Conservation (phyloP, 2,797 vertebrate genomes). For the Chaetodon trifasciatus region DNA sequence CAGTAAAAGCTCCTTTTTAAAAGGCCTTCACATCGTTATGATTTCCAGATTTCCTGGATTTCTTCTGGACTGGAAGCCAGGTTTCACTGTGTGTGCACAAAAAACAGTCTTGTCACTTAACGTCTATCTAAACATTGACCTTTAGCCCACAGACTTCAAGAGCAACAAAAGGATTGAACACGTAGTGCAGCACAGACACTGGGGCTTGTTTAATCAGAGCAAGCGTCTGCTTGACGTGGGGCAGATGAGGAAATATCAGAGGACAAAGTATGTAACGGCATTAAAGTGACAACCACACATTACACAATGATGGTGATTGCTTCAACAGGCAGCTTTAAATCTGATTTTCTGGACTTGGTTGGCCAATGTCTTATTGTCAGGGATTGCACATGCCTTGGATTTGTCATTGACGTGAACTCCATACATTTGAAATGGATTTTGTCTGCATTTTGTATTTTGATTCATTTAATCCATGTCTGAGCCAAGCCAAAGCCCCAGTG, state of each 20-base stretch:
- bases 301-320: slow-evolving; percentile 70
- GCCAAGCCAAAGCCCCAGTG: slow-evolving; percentile 50
- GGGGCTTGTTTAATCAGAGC: slow-evolving; percentile 54
- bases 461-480: slow-evolving; percentile 69
- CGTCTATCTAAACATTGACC: slow-evolving; percentile 14
- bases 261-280: slow-evolving; percentile 69
- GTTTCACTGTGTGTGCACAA: slow-evolving; percentile 40
- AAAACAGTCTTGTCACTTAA: slow-evolving; percentile 15
- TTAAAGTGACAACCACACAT: slow-evolving; percentile 67
- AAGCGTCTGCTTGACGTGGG: slow-evolving; percentile 48
- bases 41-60: slow-evolving; percentile 63
- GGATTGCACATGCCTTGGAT: slow-evolving; percentile 56
- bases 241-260: slow-evolving; percentile 73
- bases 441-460: slow-evolving; percentile 48
- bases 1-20: slow-evolving; percentile 18
- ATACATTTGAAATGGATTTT: slow-evolving; percentile 50
- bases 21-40: slow-evolving; percentile 42
- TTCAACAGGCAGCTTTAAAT: slow-evolving; percentile 66
- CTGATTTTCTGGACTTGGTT: slow-evolving; percentile 65
- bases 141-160: slow-evolving; percentile 16
- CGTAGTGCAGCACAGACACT: background rate
- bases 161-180: slow-evolving; percentile 40
- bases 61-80: slow-evolving; percentile 24
- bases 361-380: slow-evolving; percentile 55
- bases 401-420: slow-evolving; percentile 47